Conservation (phyloP, 2,113 vertebrate genomes). For the Casuarius casuarius region DNA sequence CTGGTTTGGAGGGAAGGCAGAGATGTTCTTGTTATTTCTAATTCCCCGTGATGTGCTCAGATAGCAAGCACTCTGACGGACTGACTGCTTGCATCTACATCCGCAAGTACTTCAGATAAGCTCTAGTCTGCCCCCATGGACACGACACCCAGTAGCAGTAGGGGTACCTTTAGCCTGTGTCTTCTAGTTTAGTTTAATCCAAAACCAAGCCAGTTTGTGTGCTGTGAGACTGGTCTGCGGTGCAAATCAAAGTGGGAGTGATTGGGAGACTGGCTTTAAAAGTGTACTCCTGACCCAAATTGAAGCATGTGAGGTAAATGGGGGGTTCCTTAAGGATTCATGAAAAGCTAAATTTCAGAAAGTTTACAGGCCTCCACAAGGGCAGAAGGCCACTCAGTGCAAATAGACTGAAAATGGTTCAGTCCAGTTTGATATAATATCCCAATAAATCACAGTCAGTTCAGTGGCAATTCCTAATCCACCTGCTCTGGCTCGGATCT, state of each 20-base stretch:
- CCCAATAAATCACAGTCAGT: too few relatives aligned
- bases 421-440: too few relatives aligned
- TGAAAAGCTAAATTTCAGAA: too few relatives aligned
- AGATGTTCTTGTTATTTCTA: background rate
- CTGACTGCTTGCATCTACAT: background rate
- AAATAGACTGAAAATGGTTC: too few relatives aligned
- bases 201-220: background rate
- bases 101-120: background rate
- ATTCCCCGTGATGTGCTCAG: background rate
- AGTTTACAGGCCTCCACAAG: too few relatives aligned
- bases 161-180: background rate
- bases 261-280: too few relatives aligned
- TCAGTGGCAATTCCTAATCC: too few relatives aligned
- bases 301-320: too few relatives aligned
- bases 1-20: background rate
- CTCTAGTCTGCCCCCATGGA: background rate
- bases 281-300: too few relatives aligned
- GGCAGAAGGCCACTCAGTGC: too few relatives aligned
- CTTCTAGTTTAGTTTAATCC: background rate
- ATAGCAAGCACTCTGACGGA: background rate
- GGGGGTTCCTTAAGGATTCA: too few relatives aligned
- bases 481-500: too few relatives aligned
- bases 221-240: background rate
- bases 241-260: background rate
- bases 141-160: background rate